Percentiles rank a stretch among this genome's conserved stretches.
These are phyloP conservation scores for Sesia apiformis DNA, from an alignment of 2,888 invertebrate species.

Conservation along the genomic window DNA sequence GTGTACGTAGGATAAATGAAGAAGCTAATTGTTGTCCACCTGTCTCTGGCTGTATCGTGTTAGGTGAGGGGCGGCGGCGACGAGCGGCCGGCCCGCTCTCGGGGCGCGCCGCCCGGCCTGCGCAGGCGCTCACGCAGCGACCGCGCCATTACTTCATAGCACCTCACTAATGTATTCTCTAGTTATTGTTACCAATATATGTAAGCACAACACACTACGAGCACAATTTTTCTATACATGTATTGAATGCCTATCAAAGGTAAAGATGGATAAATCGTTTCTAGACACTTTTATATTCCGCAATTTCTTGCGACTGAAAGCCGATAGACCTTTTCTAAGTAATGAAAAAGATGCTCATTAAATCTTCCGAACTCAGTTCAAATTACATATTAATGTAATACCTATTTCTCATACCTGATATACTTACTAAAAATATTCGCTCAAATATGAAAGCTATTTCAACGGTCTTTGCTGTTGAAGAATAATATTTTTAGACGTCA, in stretches of 20 bases:
- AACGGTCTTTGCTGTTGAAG: slow-evolving; percentile 50
- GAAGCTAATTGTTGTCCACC: slow-evolving; percentile 41
- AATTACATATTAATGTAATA: slow-evolving; percentile 28
- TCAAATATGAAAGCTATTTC: slow-evolving; percentile 21
- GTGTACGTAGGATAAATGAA: slow-evolving; percentile 47
- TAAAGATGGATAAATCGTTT: slow-evolving; percentile 32
- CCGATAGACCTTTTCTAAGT: slow-evolving; percentile 24
- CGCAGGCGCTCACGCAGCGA: slow-evolving; percentile 16
- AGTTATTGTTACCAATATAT: slow-evolving; percentile 39
- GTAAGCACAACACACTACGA: slow-evolving; percentile 42
- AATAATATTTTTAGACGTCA: slow-evolving; percentile 66
- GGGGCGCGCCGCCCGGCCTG: slow-evolving; percentile 5
- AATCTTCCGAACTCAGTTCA: slow-evolving; percentile 50
- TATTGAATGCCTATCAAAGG: slow-evolving; percentile 24
- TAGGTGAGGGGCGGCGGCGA: slow-evolving; percentile 10
- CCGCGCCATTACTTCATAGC: slow-evolving; percentile 26
- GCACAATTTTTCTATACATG: slow-evolving; percentile 52
- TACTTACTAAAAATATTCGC: slow-evolving; percentile 17
- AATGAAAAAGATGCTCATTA: slow-evolving; percentile 38
- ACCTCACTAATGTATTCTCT: slow-evolving; percentile 32
- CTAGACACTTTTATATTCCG: slow-evolving; percentile 38
- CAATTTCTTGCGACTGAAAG: slow-evolving; percentile 30
- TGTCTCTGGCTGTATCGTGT: slow-evolving; percentile 14
- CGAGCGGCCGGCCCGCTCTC: slow-evolving; percentile 5
- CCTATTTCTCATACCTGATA: slow-evolving; percentile 33